Base-by-base conservation (phyloP, 2,797 vertebrate genomes). In the Caiman crocodilus region DNA sequence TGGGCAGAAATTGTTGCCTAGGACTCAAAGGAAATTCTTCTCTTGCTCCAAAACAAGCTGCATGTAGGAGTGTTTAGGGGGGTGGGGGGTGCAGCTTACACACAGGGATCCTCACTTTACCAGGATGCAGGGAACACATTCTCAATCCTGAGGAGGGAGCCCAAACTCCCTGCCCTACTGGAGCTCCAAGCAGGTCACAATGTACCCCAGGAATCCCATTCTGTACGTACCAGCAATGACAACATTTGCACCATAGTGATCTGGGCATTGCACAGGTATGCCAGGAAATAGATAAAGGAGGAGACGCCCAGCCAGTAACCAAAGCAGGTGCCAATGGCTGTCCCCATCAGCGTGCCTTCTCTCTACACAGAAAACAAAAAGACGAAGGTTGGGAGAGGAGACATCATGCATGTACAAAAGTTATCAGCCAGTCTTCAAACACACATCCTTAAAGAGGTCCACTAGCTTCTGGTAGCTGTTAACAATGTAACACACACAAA, bases 231-330 rank as follows among this genome's bases (percentile, higher is more conserved):
- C 98, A 99, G 97, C 88, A 99, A 97, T 12, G 99, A 99, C 77
- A 99, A 96, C 98, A 98, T 99, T 98, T 99, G 99, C 74, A 99
- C 98, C 99, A 99, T 99, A 4, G 99, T 99, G 97, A 99, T 99
- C 95, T 99, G 99, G 91, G 99, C 98, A 4, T 99, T 99, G 95
- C 99, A 99, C 94, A 99, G 97, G 94, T 99, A 99, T 2, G 99
- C 98, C 94, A 99, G 97, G 97, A 99, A 99, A 95, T 99, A 99
- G 96, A 99, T 98, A 95, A 99, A 99, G 58, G 99, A 99, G 0
- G 99, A 99, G 61, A 99, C 98, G 0, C 99, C 99, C n/a, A 99
- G 95, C 99, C 99, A 99, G 98, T 99, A 99, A 76, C 99, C 99
- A 1, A 99, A 99, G 95, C 99, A 99, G 11, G 99, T 99, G 79